Evolutionary conservation across 1,140 invertebrate genomes (phyloP), one percentile per base, ranked within the genome.

Genomic region (Coboldia fuscipes): DNA sequence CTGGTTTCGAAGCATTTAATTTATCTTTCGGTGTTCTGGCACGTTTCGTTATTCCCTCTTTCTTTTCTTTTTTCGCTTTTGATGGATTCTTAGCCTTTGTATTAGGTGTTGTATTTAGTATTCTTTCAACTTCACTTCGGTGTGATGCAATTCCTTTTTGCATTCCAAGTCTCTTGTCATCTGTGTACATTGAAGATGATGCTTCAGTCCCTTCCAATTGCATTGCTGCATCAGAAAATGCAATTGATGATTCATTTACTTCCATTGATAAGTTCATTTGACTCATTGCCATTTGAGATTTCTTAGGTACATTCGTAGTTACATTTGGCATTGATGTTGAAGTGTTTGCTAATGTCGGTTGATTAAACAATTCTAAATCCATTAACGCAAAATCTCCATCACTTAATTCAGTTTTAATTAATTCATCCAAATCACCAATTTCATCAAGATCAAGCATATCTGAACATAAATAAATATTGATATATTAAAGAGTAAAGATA

Each of bases 121-220:
- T n/a, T n/a, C n/a, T n/a, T n/a, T n/a, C n/a, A n/a, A n/a, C n/a
- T n/a, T n/a, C n/a, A n/a, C n/a, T n/a, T n/a, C n/a, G n/a, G n/a
- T n/a, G n/a, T n/a, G n/a, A n/a, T n/a, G n/a, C n/a, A n/a, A n/a
- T n/a, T n/a, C n/a, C n/a, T n/a, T n/a, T n/a, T n/a, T n/a, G n/a
- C n/a, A n/a, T n/a, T n/a, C n/a, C n/a, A n/a, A n/a, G n/a, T n/a
- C n/a, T 66, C 24, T 68, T 65, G 35, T 62, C 60, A 30, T 67
- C 66, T 2, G 65, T 67, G 36, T 65, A 71, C 30, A 71, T 56
- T 15, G 68, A 67, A 45, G 65, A 70, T 1, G 69, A 68, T 41
- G 51, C 35, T 29, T 55, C 42, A 16, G 43, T 60, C 29, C 64
- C 62, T 39, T 78, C 74, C 41, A 66, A 75, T 4, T 70, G 67